Percentiles rank a stretch among this genome's conserved stretches.
These are phyloP conservation scores for Cryptops parisi DNA, from an alignment of 2,888 invertebrate species.

Conservation along the genomic window DNA sequence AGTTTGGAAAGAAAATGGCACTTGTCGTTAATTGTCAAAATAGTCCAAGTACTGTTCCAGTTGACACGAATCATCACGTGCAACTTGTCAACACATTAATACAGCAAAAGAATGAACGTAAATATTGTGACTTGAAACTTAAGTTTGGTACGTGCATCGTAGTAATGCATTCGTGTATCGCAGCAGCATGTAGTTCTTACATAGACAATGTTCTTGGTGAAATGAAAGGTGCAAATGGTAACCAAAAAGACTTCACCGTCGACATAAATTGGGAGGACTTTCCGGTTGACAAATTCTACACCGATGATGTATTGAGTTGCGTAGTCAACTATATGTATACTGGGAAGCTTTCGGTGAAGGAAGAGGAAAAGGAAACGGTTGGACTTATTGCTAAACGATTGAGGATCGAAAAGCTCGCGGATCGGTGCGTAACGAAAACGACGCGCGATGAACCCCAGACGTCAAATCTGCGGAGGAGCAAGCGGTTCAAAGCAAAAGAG, in stretches of 20 bases:
- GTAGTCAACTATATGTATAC: conserved; percentile 31
- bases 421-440: neutral
- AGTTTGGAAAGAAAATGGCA: no score
- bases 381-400: conserved; percentile 24
- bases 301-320: conserved; percentile 23
- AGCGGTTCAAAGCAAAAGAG: neutral
- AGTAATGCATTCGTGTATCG: conserved; percentile 29
- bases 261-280: neutral
- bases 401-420: neutral
- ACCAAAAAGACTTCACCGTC: conserved; percentile 21
- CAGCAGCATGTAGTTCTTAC: conserved; percentile 28
- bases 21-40: no score
- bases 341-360: conserved; percentile 21
- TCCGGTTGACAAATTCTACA: neutral
- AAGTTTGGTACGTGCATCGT: conserved; percentile 27
- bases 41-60: neutral
- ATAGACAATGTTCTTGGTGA: neutral
- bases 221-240: neutral
- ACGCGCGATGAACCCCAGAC: no score
- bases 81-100: conserved; percentile 20
- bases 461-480: no score
- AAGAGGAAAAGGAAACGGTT: conserved; percentile 23
- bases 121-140: conserved; percentile 30
- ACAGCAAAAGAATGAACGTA: conserved; percentile 24
- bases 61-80: neutral